Conservation (phyloP, 2,113 vertebrate genomes). For the Aegotheles bennettii region DNA sequence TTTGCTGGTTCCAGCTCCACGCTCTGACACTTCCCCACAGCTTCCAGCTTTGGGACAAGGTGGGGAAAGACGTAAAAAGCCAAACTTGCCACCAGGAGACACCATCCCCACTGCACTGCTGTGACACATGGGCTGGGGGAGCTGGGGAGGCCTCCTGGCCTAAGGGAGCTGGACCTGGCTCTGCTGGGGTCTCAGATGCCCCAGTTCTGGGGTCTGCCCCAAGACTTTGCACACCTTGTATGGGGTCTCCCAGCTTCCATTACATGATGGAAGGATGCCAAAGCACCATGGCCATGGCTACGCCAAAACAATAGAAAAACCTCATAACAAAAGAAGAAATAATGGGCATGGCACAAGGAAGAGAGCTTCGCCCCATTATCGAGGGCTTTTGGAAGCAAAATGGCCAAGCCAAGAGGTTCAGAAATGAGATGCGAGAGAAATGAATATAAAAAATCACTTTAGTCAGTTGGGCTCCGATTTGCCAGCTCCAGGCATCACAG, state of each 20-base stretch:
- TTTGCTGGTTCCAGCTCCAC: background rate
- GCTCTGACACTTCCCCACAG: background rate
- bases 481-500: background rate
- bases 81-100: background rate
- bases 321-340: background rate
- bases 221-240: fast-evolving
- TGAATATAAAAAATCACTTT: background rate
- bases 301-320: background rate
- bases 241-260: background rate
- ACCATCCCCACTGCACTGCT: background rate
- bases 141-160: background rate
- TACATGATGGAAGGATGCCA: background rate
- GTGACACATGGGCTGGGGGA: background rate
- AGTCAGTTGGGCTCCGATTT: background rate
- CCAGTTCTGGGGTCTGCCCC: background rate
- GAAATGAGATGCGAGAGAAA: background rate
- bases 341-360: background rate
- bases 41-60: background rate
- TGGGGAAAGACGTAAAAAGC: background rate
- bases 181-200: background rate
- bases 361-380: background rate
- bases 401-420: background rate
- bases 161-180: background rate
- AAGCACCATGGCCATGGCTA: background rate
- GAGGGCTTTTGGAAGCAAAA: background rate